Evolutionary conservation across 2,888 invertebrate genomes (phyloP), one percentile per base, ranked within the genome.

Genomic region (Leptopterna dolabrata): DNA sequence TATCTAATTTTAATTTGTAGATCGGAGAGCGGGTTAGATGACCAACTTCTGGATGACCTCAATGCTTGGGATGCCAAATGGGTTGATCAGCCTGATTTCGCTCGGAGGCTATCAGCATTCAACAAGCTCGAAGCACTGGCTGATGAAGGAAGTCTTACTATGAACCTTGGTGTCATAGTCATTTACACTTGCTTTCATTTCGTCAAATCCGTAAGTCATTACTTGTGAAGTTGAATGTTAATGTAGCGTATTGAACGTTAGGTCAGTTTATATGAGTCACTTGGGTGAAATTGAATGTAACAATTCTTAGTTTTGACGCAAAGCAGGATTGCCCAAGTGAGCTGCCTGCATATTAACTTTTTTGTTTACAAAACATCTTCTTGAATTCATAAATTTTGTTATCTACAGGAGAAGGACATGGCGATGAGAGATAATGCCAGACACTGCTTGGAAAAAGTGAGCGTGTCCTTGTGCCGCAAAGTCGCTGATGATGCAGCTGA

Each of bases 71-170:
- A 98, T 92, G 93, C 94, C 73, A 94, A 95, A 89, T 96, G 96
- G 95, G 94, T 98, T n/a, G 98, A 98, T 90, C 98, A 99, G 91
- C 98, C 98, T 0, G 97, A 99, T 92, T 98, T 96, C 90, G 95
- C 96, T 88, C 93, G 93, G 90, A 94, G 99, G 90, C 93, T 98
- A 29, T 94, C 95, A 85, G 96, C 96, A 0, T 97, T 97, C 90
- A 95, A 94, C 90, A 92, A 93, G 90, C 94, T 97, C 63, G 91
- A 93, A 73, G 91, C 94, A 86, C 91, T 93, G 86, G 91, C 93
- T 78, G 90, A 91, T 13, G 90, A 91, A 45, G 90, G 91, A 1
- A 91, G 92, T 29, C 92, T 96, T 4, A 94, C 94, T 81, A 91
- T 95, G 30, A 94, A 95, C 89, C 91, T 95, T 19, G 95, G 96